phyloP scores from a whole-genome alignment of 2,888 invertebrate species.

The Oeneis ivallda region DNA sequence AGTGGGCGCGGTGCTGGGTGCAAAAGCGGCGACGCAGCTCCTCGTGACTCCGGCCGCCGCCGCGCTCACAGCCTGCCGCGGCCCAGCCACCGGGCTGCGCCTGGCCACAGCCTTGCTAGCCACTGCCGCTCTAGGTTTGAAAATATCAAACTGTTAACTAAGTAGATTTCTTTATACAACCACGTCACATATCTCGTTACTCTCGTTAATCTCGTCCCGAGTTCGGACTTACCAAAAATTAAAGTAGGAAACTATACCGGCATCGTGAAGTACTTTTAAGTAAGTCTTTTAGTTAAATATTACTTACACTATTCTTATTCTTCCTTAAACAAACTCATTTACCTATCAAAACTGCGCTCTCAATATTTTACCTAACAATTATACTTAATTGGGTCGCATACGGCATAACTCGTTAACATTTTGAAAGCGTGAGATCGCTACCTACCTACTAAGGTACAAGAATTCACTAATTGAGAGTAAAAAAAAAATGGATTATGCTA shows the following conservation, averaged over 20 bases:
- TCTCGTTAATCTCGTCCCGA: too few species aligned
- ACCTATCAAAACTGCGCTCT: neutral
- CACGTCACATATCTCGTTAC: too few species aligned
- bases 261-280: too few species aligned
- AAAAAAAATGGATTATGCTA: neutral
- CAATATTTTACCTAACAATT: neutral
- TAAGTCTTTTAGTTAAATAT: too few species aligned
- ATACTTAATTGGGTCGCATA: neutral
- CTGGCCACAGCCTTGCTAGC: conserved; percentile 58
- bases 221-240: too few species aligned
- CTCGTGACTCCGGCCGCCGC: conserved; percentile 56
- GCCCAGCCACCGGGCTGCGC: conserved; percentile 60
- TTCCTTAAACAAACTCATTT: neutral
- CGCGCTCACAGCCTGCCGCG: conserved; percentile 35
- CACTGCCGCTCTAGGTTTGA: conserved; percentile 53
- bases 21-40: conserved; percentile 68
- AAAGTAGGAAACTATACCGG: too few species aligned
- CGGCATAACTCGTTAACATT: neutral
- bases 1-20: conserved; percentile 67
- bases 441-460: neutral
- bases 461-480: neutral
- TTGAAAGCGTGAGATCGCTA: neutral
- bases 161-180: too few species aligned
- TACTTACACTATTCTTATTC: neutral
- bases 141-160: neutral